Evolutionary conservation across 2,797 vertebrate genomes (phyloP), one percentile per base, ranked within the genome.

Genomic region (Molossus molossus): DNA sequence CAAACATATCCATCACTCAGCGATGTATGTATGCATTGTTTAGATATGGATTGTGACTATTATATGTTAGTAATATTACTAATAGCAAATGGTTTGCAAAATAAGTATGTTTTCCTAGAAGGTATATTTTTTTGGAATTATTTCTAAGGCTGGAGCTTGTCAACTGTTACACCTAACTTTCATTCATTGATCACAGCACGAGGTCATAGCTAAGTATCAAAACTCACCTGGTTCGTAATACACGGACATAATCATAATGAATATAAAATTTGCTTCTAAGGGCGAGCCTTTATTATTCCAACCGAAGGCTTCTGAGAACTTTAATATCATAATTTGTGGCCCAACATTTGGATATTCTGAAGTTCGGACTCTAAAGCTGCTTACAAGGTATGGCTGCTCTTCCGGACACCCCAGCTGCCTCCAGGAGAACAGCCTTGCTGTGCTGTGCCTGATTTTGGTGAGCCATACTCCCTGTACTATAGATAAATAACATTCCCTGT

Each of bases 41-140:
- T 37, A 64, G 6, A 87, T 18, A 1, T 60, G 2, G 27, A 86
- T 89, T 79, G 0, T 88, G 45, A 58, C 14, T 62, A 67, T 48
- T 60, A 55, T 40, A 79, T 70, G 15, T 72, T 70, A 62, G 6
- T 25, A 64, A 60, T 76, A 88, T 80, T 65, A 67, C 10, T 48
- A 73, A 81, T 29, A 87, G 7, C 4, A 81, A 90, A 87, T 73
- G 1, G 4, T 53, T 76, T 87, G 70, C 60, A 87, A 79, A 21
- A 11, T 50, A 29, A n/a, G 27, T 83, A 72, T 57, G 6, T 40
- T 88, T 96, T 94, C 3, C 18, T 87, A 81, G 17, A 77, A 86
- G 21, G 3, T 6, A 17, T 67, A 70, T 21, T 89, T 93, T 93
- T 83, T 50, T 82, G 45, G 11, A 90, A 85, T 67, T 91, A 18